Percentiles rank a stretch among this genome's conserved stretches.
Conservation (phyloP, 2,797 vertebrate species). For the Spheniscus humboldti region DNA sequence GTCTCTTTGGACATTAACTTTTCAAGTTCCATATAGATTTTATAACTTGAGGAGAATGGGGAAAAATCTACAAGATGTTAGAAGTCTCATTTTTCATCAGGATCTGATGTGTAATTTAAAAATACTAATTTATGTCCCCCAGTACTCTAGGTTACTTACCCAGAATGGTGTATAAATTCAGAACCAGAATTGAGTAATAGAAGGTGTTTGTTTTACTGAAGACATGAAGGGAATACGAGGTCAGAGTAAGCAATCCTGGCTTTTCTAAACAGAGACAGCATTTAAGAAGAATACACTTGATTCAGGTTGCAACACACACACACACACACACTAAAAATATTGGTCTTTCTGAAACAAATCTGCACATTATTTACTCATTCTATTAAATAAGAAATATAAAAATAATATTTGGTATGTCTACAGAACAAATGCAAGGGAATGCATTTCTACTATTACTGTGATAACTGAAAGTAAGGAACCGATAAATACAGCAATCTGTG, state of each 20-base stretch:
- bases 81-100: background rate
- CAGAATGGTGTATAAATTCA: slow-evolving; percentile 89
- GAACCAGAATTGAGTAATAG: slow-evolving; percentile 86
- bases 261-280: slow-evolving; percentile 59
- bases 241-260: slow-evolving; percentile 74
- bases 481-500: background rate
- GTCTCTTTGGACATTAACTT: background rate
- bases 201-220: slow-evolving; percentile 86
- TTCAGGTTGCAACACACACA: background rate
- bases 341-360: background rate
- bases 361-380: background rate
- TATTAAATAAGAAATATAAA: background rate
- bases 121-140: background rate
- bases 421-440: background rate
- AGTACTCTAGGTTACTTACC: slow-evolving; percentile 77
- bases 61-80: background rate
- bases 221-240: slow-evolving; percentile 82
- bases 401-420: background rate
- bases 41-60: background rate
- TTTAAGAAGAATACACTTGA: slow-evolving; percentile 22
- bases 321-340: background rate
- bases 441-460: background rate
- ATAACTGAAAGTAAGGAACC: background rate
- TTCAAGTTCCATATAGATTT: background rate
- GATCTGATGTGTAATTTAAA: background rate